Conservation (phyloP, 2,113 vertebrate species). For the Ceyx margarethae region DNA sequence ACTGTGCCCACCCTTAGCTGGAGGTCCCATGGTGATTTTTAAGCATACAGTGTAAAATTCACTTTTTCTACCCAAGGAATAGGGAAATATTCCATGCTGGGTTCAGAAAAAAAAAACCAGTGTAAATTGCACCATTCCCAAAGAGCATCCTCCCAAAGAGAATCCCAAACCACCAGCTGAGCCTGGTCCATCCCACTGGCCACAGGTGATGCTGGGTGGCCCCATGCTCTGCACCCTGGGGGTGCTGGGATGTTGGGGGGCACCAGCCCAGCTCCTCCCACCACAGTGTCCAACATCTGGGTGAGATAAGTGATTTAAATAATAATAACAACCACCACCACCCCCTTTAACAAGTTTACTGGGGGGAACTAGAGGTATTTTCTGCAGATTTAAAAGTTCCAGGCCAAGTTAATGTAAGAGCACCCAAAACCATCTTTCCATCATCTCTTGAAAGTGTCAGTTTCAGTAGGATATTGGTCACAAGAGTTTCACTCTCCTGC, state of each 20-base stretch:
- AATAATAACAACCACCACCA: neutral
- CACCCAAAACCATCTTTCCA: neutral
- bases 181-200: neutral
- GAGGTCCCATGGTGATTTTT: neutral
- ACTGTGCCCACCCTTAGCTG: neutral
- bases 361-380: rapidly evolving
- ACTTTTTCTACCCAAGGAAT: rapidly evolving
- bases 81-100: rapidly evolving
- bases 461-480: rapidly evolving
- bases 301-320: rapidly evolving
- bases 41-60: rapidly evolving
- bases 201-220: rapidly evolving
- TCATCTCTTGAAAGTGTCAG: too few species aligned
- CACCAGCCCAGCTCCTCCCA: too few species aligned
- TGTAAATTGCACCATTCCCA: rapidly evolving
- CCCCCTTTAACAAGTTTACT: rapidly evolving
- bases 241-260: neutral
- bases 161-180: rapidly evolving
- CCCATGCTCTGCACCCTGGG: rapidly evolving
- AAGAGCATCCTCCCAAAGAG: neutral
- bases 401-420: neutral
- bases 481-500: neutral
- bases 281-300: rapidly evolving
- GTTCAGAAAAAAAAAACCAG: neutral
- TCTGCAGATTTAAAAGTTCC: neutral